phyloP scores from a whole-genome alignment of 2,113 vertebrate species.

The Brienomyrus longianalis region DNA sequence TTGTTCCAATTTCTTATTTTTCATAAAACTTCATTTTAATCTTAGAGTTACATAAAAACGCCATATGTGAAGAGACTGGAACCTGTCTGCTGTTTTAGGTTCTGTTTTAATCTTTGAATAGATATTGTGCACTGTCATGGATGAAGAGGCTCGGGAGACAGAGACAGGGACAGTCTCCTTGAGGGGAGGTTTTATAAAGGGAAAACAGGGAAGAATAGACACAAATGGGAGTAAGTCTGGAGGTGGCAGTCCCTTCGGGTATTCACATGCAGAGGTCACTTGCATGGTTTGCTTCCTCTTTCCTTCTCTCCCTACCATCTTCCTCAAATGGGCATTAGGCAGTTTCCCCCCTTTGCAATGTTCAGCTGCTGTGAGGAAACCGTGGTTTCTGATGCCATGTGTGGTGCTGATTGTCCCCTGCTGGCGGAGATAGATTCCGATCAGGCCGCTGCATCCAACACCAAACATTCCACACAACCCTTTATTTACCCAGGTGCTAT shows the following conservation, averaged over 20 bases:
- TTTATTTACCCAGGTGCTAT: no score
- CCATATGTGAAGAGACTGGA: neutral
- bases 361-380: no score
- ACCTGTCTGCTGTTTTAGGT: neutral
- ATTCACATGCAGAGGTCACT: neutral
- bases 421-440: no score
- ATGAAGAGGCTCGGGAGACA: neutral
- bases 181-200: neutral
- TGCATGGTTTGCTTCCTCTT: neutral
- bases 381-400: no score
- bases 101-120: neutral
- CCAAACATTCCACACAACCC: no score
- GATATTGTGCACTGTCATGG: neutral
- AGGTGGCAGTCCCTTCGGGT: neutral
- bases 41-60: neutral
- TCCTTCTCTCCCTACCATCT: neutral
- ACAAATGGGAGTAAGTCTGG: neutral
- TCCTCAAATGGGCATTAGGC: neutral
- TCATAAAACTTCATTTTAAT: neutral
- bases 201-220: neutral
- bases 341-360: no score
- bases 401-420: no score
- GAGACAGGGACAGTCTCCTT: neutral
- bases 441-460: no score
- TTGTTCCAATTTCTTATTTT: neutral